phyloP scores from a whole-genome alignment of 2,888 invertebrate species.

The Plebejus anna region DNA sequence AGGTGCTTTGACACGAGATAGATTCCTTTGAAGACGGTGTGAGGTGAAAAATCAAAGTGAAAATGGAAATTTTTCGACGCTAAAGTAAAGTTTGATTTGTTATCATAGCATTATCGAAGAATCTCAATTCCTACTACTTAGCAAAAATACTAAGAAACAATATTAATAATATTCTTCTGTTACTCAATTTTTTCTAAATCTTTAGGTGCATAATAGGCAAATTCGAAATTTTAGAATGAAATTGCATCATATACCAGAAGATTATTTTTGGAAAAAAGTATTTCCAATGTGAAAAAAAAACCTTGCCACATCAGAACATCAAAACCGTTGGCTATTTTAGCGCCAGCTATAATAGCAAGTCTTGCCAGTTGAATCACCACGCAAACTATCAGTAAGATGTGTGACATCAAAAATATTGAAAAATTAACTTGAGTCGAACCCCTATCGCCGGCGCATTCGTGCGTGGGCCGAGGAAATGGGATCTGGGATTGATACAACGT shows the following conservation, averaged over 20 bases:
- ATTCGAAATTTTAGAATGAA: no score
- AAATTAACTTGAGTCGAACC: background rate
- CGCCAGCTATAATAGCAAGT: background rate
- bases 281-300: no score
- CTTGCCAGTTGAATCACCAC: background rate
- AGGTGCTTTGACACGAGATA: constrained; percentile 75
- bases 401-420: constrained; percentile 31
- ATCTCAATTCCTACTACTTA: background rate
- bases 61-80: constrained; percentile 15
- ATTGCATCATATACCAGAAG: no score
- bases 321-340: background rate
- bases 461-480: constrained; percentile 36
- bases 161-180: no score
- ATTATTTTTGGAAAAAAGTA: no score
- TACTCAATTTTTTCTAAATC: no score
- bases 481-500: constrained; percentile 36
- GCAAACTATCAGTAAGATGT: constrained; percentile 31
- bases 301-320: no score
- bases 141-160: background rate
- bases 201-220: no score
- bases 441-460: constrained; percentile 33
- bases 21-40: constrained; percentile 62
- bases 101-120: background rate
- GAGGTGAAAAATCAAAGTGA: constrained; percentile 27
- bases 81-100: constrained; percentile 25